Percentiles rank a stretch among this genome's conserved stretches.
Evolutionary conservation across 2,113 vertebrate species (phyloP).

Genomic region (Isichthys henryi): DNA sequence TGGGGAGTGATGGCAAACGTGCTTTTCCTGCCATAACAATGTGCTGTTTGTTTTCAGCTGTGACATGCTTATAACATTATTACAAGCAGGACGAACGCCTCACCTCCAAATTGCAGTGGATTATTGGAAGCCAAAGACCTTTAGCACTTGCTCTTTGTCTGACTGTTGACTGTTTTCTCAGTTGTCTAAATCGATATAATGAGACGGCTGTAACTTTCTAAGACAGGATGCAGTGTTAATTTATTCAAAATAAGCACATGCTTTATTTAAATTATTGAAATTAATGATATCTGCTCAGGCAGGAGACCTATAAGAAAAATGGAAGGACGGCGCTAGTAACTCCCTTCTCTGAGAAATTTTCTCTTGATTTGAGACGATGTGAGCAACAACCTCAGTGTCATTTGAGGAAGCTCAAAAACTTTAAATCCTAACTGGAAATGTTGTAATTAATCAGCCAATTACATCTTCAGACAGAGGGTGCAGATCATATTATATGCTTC

Average conservation of each 20-base stretch:
- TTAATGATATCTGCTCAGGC: background rate
- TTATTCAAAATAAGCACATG: background rate
- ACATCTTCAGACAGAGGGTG: background rate
- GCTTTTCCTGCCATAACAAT: background rate
- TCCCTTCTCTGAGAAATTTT: background rate
- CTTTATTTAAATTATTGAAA: background rate
- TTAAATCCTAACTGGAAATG: background rate
- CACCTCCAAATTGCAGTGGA: background rate
- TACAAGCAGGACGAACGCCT: constrained; percentile 4
- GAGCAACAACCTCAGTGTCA: background rate
- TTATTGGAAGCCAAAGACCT: background rate
- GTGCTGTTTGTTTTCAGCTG: constrained; percentile 11
- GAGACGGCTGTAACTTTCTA: background rate
- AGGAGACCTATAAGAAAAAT: background rate
- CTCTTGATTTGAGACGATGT: background rate
- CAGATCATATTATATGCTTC: background rate
- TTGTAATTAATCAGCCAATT: background rate
- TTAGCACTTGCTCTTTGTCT: background rate
- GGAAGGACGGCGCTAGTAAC: background rate
- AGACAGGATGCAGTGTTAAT: background rate
- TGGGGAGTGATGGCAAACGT: background rate
- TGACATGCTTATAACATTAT: background rate
- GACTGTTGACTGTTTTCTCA: background rate
- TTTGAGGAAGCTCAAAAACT: background rate
- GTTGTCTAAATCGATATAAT: background rate